phyloP scores from a whole-genome alignment of 53 echinoderm and acorn worm species.

The Holothuria scabra region DNA sequence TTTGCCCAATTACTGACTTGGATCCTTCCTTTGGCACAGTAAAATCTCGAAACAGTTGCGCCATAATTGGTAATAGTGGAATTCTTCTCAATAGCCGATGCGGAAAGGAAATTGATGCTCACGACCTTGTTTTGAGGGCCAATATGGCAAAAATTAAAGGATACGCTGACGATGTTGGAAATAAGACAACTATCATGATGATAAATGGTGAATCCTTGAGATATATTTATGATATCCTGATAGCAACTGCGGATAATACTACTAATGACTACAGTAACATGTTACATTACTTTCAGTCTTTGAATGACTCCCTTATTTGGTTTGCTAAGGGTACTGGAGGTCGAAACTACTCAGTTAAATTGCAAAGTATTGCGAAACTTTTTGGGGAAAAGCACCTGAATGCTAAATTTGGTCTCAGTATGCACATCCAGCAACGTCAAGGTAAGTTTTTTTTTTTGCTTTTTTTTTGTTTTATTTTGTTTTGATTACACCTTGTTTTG shows the following conservation, averaged over 20 bases:
- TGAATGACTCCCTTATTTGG: conserved; percentile 34
- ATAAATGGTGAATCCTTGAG: conserved; percentile 15
- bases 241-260: neutral
- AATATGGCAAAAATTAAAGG: conserved; percentile 18
- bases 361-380: conserved; percentile 2
- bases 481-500: too few relatives aligned
- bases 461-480: too few relatives aligned
- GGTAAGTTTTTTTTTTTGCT: too few relatives aligned
- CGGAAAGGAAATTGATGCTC: conserved; percentile 41
- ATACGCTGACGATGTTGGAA: conserved; percentile 29
- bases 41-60: conserved; percentile 1
- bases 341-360: neutral
- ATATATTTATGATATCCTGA: neutral
- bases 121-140: conserved; percentile 33
- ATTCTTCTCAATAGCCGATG: conserved; percentile 23
- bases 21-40: neutral
- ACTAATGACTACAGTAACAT: too few relatives aligned
- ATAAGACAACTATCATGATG: conserved; percentile 37
- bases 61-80: conserved; percentile 33
- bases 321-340: conserved; percentile 27
- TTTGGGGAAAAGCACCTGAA: neutral
- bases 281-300: neutral
- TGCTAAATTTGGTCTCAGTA: neutral
- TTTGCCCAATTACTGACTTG: too few relatives aligned
- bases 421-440: neutral